These are phyloP conservation scores for Campylomormyrus tamandua DNA, from an alignment of 2,113 vertebrate genomes.

Conservation along the genomic window DNA sequence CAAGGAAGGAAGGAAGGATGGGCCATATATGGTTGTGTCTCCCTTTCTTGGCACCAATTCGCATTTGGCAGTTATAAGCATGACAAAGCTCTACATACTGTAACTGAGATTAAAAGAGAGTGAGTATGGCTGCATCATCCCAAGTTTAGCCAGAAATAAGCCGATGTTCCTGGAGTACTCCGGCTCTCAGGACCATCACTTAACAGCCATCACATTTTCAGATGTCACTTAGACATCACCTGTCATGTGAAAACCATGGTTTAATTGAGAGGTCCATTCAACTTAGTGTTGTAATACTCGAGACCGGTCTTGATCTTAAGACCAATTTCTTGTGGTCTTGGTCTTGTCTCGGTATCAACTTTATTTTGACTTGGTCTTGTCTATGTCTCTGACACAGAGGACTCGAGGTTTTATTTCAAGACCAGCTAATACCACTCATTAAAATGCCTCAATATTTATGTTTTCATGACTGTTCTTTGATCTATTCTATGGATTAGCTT, in stretches of 20 bases:
- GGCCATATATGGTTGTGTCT: slow-evolving; percentile 33
- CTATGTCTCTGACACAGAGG: too few relatives aligned
- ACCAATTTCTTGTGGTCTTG: too few relatives aligned
- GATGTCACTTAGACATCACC: background rate
- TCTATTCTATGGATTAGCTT: too few relatives aligned
- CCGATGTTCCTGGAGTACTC: background rate
- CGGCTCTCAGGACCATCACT: background rate
- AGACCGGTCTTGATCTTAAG: background rate
- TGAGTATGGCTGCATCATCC: background rate
- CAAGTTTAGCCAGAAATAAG: background rate
- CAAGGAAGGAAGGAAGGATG: slow-evolving; percentile 29
- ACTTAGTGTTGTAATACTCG: background rate
- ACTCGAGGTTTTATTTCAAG: background rate
- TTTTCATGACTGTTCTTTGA: too few relatives aligned
- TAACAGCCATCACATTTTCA: background rate
- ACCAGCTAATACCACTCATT: too few relatives aligned
- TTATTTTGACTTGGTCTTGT: background rate
- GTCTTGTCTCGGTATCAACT: background rate
- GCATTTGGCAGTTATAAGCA: background rate
- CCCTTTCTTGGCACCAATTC: background rate
- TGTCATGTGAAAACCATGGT: background rate
- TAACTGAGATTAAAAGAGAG: background rate
- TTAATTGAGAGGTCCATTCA: background rate
- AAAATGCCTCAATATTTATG: background rate
- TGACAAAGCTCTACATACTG: background rate